Base-by-base conservation (phyloP, 2,797 vertebrate genomes). In the Ficedula albicollis region DNA sequence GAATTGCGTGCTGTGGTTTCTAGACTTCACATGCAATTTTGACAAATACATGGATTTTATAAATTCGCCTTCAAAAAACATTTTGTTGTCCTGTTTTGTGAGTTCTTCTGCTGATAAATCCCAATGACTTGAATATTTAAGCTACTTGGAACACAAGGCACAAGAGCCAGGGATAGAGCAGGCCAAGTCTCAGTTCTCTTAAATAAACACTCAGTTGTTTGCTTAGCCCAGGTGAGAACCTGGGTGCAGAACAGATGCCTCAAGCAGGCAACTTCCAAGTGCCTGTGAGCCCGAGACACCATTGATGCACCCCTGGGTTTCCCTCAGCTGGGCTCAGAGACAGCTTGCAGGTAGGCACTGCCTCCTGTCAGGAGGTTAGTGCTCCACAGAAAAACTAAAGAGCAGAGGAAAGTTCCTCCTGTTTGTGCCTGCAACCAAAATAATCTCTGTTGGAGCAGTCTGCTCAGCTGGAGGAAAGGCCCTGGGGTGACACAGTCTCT, bases 401-500 rank as follows among this genome's bases (percentile, higher is more conserved):
- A 72, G 58, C 27, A 43, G 77, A 72, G 66, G 29, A 75, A 93
- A 64, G 58, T 81, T 87, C 72, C 81, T 89, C 39, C 75, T 83
- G 9, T 67, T 85, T 62, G 64, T 62, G 87, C 58, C 78, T 92
- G 84, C 39, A 81, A 13, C 54, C 2, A 7, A 94, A 96, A 94
- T 69, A 86, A 78, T 52, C 59, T 93, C 14, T 77, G 27, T 67
- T 0, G 1, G 60, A 23, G 38, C 64, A 72, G 86, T 67, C 72
- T 46, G 75, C 75, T 90, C 84, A 85, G 92, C 94, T 54, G 79
- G 93, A 97, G 89, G 93, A 97, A 96, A 95, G 41, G 81, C 72
- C 86, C 74, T 0, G 74, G 86, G 44, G 6, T 49, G 64, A 90
- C 60, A 92, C 38, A 69, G 79, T 68, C 54, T 90, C 75, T 80